A percentile compares a stretch with the other conserved stretches of the same genome.
These are phyloP conservation scores for Cettia cetti DNA, from an alignment of 2,113 vertebrate genomes.

Conservation along the genomic window DNA sequence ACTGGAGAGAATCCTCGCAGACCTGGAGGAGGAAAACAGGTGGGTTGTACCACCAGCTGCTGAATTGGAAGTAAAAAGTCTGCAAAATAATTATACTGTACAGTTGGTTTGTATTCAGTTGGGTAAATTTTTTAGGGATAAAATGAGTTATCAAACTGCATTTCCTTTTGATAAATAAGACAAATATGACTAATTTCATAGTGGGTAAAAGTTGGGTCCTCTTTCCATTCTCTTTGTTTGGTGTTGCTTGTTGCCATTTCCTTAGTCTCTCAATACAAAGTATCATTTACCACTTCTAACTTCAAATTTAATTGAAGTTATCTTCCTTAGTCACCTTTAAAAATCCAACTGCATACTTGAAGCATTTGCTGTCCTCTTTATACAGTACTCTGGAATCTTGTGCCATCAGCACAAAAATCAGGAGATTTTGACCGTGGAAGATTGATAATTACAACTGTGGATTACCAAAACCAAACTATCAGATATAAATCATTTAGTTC, in stretches of 20 bases:
- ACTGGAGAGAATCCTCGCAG: slow-evolving; percentile 93
- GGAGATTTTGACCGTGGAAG: neutral
- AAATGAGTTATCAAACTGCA: neutral
- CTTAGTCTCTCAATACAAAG: neutral
- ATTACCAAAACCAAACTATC: neutral
- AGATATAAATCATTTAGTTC: neutral
- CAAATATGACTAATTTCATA: neutral
- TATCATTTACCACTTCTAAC: neutral
- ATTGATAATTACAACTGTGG: neutral
- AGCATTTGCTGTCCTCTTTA: neutral
- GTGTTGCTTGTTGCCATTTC: neutral
- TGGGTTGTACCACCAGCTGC: slow-evolving; percentile 43
- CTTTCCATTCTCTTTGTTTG: neutral
- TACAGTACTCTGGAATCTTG: neutral
- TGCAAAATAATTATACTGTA: neutral
- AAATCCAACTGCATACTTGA: neutral
- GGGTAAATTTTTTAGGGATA: neutral
- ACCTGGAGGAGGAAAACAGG: slow-evolving; percentile 99
- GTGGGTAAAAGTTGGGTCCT: neutral
- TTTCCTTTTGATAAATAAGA: neutral
- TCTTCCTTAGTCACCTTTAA: neutral
- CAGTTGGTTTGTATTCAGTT: neutral
- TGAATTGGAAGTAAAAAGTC: neutral
- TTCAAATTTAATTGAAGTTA: neutral
- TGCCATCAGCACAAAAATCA: neutral